These are phyloP conservation scores for Bellardia bayeri DNA, from an alignment of 2,888 invertebrate species.

Conservation along the genomic window DNA sequence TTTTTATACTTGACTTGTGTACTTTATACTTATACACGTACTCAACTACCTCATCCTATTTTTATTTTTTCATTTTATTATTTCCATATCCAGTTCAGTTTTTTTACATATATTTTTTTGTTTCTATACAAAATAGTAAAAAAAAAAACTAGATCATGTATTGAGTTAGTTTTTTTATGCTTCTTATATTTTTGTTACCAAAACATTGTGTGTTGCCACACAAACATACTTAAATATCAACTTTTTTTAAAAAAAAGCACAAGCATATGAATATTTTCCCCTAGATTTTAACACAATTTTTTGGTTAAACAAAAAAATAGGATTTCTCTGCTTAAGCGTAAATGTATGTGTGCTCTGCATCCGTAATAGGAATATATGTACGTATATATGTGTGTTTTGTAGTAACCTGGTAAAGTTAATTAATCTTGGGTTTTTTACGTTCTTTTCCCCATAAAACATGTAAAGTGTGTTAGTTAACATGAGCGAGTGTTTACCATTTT, in stretches of 20 bases:
- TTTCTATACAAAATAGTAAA: constrained; percentile 32
- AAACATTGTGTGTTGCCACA: constrained; percentile 63
- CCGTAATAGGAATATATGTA: constrained; percentile 28
- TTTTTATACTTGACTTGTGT: constrained; percentile 60
- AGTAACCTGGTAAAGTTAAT: constrained; percentile 71
- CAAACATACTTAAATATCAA: constrained; percentile 34
- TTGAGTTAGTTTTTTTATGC: constrained; percentile 50
- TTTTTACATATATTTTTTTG: constrained; percentile 19
- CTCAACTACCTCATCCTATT: constrained; percentile 18
- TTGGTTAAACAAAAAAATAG: constrained; percentile 52
- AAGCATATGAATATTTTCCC: constrained; percentile 54
- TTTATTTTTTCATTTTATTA: constrained; percentile 51
- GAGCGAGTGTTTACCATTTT: constrained; percentile 34
- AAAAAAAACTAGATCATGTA: constrained; percentile 67
- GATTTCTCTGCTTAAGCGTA: constrained; percentile 27
- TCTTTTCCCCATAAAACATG: constrained; percentile 34
- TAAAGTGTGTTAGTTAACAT: constrained; percentile 38
- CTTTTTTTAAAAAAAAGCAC: constrained; percentile 16
- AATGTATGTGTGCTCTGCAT: constrained; percentile 22
- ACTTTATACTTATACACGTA: constrained; percentile 11
- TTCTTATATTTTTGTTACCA: constrained; percentile 41
- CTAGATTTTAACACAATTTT: constrained; percentile 70
- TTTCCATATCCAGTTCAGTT: constrained; percentile 46
- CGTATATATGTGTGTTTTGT: constrained; percentile 17
- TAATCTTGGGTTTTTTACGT: constrained; percentile 63